Evolutionary conservation across 2,888 invertebrate genomes (phyloP).

Genomic region (Rhimphoctona megacephalus): DNA sequence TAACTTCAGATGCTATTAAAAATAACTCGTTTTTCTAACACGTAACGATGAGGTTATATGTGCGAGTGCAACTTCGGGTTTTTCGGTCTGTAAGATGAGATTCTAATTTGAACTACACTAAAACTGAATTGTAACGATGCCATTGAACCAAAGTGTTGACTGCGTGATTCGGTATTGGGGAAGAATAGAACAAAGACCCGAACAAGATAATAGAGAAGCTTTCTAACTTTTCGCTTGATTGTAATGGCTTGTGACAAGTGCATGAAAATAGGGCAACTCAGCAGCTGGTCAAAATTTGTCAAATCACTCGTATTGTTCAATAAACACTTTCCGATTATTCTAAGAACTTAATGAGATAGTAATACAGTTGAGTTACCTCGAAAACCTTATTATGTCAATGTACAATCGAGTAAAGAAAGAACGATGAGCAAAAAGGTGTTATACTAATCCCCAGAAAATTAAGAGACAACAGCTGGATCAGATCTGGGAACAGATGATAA

Average conservation of each 20-base stretch:
- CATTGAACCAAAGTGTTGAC: background rate
- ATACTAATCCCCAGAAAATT: background rate
- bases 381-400: background rate
- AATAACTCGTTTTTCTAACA: background rate
- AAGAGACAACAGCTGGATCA: slow-evolving; percentile 20
- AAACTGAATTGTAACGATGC: background rate
- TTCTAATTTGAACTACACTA: background rate
- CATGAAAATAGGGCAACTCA: background rate
- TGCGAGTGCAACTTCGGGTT: background rate
- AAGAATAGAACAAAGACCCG: background rate
- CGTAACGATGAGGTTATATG: background rate
- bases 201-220: background rate
- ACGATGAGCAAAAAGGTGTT: background rate
- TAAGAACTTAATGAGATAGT: background rate
- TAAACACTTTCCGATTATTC: background rate
- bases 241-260: background rate
- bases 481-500: slow-evolving; percentile 48
- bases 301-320: background rate
- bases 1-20: background rate
- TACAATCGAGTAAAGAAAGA: background rate
- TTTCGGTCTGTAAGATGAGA: background rate
- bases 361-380: background rate
- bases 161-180: background rate
- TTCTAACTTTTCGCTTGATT: background rate
- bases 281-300: background rate